A percentile compares a stretch with the other conserved stretches of the same genome.
Evolutionary conservation across 2,888 invertebrate genomes (phyloP).

Genomic region (Thecophora atra): DNA sequence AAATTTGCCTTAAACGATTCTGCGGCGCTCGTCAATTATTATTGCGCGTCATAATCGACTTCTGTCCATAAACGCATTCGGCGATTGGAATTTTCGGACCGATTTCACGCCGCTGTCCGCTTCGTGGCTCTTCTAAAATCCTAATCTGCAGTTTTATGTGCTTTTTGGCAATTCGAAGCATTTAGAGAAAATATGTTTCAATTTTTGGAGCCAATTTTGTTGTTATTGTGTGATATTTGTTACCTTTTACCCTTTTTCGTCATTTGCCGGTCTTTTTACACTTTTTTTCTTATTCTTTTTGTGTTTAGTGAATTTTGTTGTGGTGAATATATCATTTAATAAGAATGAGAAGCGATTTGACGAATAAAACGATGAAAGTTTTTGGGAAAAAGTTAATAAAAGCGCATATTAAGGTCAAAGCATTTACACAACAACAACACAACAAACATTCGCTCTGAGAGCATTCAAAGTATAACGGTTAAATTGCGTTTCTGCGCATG

Average conservation of each 20-base stretch:
- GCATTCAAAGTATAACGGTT: constrained; percentile 31
- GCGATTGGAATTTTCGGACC: background rate
- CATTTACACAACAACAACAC: too few relatives aligned
- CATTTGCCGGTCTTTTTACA: background rate
- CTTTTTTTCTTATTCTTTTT: constrained; percentile 31
- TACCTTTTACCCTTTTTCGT: constrained; percentile 27
- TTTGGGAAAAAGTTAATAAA: too few relatives aligned
- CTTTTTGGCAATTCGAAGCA: constrained; percentile 55
- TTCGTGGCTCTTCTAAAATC: too few relatives aligned
- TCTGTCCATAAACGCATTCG: constrained; percentile 43
- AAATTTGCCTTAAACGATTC: constrained; percentile 15
- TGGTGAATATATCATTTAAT: too few relatives aligned
- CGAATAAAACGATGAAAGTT: too few relatives aligned
- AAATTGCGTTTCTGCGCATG: background rate
- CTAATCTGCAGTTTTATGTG: constrained; percentile 62
- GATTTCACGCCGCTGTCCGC: constrained; percentile 5
- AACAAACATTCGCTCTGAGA: too few relatives aligned
- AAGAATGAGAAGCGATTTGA: too few relatives aligned
- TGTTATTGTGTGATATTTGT: background rate
- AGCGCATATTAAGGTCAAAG: too few relatives aligned
- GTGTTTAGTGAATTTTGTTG: too few relatives aligned
- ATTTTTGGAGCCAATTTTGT: constrained; percentile 30
- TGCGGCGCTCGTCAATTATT: constrained; percentile 22
- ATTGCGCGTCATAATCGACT: constrained; percentile 48
- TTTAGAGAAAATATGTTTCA: constrained; percentile 57